Evolutionary conservation across 2,113 vertebrate species (phyloP).

Genomic region (Uropsilus gracilis): DNA sequence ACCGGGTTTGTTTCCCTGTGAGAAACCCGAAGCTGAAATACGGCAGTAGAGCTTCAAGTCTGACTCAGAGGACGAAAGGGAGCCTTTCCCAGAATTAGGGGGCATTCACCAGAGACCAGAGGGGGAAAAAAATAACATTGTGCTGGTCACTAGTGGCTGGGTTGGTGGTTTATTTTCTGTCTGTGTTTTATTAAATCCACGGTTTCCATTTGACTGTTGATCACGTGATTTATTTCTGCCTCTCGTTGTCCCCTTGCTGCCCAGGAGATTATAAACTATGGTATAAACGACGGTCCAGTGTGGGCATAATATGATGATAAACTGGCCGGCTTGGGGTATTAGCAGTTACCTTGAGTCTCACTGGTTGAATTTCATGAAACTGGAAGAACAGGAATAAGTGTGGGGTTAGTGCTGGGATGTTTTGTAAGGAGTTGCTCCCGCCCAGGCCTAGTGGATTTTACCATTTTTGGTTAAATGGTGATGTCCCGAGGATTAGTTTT

Average conservation of each 20-base stretch:
- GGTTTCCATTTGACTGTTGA: conserved; percentile 70
- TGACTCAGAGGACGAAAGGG: conserved; percentile 40
- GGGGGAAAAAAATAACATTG: conserved; percentile 53
- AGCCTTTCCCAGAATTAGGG: conserved; percentile 67
- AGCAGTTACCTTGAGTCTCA: background rate
- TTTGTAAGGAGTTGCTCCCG: background rate
- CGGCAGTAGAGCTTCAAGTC: conserved; percentile 60
- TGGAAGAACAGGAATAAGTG: background rate
- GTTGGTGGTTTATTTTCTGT: conserved; percentile 76
- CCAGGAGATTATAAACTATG: conserved; percentile 37
- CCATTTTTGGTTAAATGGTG: background rate
- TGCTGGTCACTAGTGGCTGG: conserved; percentile 64
- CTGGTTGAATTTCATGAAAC: background rate
- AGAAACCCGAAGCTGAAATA: conserved; percentile 29
- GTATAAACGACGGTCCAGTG: background rate
- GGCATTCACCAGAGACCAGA: conserved; percentile 72
- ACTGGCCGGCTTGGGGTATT: background rate
- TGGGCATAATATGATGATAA: conserved; percentile 4
- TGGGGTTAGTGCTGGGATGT: background rate
- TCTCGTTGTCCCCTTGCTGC: background rate
- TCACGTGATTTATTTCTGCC: conserved; percentile 81
- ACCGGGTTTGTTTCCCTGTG: conserved; percentile 46
- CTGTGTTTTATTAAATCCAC: conserved; percentile 81
- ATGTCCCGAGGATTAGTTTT: background rate
- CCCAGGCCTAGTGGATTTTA: background rate